phyloP scores from a whole-genome alignment of 2,113 vertebrate species.

The Setophaga kirtlandii region DNA sequence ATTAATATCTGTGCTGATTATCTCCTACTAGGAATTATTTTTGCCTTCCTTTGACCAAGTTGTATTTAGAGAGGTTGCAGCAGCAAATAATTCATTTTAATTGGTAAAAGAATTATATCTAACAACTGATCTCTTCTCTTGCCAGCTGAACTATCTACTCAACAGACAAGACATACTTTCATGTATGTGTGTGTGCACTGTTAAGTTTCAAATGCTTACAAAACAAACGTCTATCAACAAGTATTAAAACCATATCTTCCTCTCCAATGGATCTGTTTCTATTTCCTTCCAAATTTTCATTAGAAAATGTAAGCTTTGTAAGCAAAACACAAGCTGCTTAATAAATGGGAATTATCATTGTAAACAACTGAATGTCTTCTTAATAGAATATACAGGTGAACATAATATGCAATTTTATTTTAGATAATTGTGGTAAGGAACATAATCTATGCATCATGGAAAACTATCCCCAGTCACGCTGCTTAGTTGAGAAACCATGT shows the following conservation, averaged over 20 bases:
- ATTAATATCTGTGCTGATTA: constrained; percentile 6
- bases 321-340: neutral
- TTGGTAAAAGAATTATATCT: neutral
- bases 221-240: constrained; percentile 37
- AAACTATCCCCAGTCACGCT: neutral
- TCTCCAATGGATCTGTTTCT: neutral
- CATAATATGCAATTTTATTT: neutral
- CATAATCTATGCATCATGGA: neutral
- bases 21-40: neutral
- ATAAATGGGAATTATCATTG: constrained; percentile 24
- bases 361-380: neutral
- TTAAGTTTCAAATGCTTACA: constrained; percentile 19
- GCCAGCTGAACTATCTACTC: neutral
- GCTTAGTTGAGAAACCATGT: neutral
- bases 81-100: constrained; percentile 30
- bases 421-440: neutral
- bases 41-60: neutral
- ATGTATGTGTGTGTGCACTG: neutral
- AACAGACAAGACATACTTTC: neutral
- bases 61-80: neutral
- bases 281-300: neutral
- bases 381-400: constrained; percentile 8
- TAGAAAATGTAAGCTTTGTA: neutral
- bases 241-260: neutral
- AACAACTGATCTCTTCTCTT: neutral